These are phyloP conservation scores for Palloptera scutellata DNA, from an alignment of 2,888 invertebrate species.

Conservation along the genomic window DNA sequence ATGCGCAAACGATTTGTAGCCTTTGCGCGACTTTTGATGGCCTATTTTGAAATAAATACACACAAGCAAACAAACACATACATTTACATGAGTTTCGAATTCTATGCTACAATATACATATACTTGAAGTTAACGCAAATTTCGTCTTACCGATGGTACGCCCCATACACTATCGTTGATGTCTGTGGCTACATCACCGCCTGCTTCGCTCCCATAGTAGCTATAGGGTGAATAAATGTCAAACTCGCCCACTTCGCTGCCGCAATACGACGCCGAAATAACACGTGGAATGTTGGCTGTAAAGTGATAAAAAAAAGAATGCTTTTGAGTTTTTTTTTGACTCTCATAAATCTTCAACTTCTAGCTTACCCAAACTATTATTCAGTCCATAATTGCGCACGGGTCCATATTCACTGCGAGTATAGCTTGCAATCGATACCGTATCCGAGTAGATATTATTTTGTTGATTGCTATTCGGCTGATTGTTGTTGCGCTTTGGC, in stretches of 20 bases:
- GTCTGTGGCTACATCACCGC: conserved; percentile 62
- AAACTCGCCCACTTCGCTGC: conserved; percentile 82
- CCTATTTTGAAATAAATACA: conserved; percentile 40
- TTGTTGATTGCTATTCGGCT: background rate
- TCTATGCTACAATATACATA: too few relatives aligned
- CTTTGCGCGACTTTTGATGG: conserved; percentile 59
- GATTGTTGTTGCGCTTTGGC: conserved; percentile 47
- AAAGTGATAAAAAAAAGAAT: background rate
- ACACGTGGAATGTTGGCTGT: conserved; percentile 68
- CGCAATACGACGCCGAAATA: conserved; percentile 80
- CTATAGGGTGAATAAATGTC: conserved; percentile 85
- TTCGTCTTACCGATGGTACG: conserved; percentile 54
- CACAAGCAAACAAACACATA: conserved; percentile 15
- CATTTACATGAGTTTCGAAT: background rate
- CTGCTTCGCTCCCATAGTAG: conserved; percentile 72
- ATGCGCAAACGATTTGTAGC: conserved; percentile 74
- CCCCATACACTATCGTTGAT: conserved; percentile 64
- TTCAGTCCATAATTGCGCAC: conserved; percentile 57
- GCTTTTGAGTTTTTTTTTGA: background rate
- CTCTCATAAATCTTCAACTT: background rate
- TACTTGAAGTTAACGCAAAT: background rate
- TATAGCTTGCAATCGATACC: conserved; percentile 57
- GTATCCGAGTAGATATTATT: conserved; percentile 51
- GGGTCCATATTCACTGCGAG: conserved; percentile 62
- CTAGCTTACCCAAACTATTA: conserved; percentile 58